Evolutionary conservation across 2,888 invertebrate genomes (phyloP).

Genomic region (Tetheella fluctuosa): DNA sequence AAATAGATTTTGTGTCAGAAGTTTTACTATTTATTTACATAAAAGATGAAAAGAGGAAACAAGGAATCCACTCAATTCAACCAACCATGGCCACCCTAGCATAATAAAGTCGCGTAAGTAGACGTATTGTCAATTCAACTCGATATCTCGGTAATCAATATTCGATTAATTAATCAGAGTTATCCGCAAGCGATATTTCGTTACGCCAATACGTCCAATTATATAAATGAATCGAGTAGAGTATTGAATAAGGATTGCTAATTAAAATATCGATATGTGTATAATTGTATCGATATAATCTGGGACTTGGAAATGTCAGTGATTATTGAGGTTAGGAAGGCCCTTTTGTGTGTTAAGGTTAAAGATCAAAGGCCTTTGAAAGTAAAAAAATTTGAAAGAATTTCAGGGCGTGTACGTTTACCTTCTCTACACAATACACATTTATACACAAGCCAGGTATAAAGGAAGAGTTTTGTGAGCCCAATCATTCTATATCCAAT

Average conservation of each 20-base stretch:
- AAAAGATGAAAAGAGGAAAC: neutral
- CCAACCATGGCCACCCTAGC: conserved; percentile 2
- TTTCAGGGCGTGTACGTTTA: neutral
- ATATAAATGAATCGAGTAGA: conserved; percentile 7
- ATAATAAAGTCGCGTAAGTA: conserved; percentile 5
- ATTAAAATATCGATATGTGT: neutral
- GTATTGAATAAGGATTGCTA: conserved; percentile 1
- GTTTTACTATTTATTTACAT: no score
- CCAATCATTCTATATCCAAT: no score
- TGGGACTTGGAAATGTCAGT: neutral
- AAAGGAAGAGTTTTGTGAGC: no score
- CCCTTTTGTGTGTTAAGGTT: neutral
- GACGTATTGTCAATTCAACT: conserved; percentile 12
- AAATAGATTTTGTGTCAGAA: no score
- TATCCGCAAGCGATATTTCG: conserved; percentile 14
- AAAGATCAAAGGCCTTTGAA: neutral
- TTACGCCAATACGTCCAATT: conserved; percentile 12
- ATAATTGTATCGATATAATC: neutral
- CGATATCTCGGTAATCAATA: conserved; percentile 11
- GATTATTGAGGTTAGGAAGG: neutral
- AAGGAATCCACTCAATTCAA: neutral
- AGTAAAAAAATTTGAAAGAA: conserved; percentile 1
- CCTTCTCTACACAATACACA: no score
- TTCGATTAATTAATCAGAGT: conserved; percentile 12
- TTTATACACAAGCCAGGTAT: no score